These are phyloP conservation scores for Nemotelus pantherinus DNA, from an alignment of 2,888 invertebrate genomes.

Conservation along the genomic window DNA sequence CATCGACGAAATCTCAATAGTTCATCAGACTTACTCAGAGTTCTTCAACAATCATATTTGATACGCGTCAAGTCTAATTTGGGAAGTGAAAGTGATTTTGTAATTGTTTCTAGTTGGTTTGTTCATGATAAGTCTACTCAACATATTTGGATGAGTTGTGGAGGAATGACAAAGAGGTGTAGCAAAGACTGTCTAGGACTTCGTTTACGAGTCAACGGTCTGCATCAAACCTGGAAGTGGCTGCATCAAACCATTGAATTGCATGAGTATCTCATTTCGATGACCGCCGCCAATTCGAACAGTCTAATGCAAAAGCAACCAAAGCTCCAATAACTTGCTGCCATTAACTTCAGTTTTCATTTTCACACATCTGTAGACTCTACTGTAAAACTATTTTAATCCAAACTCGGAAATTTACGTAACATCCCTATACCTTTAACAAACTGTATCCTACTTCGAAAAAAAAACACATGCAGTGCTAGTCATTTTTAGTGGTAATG, in stretches of 20 bases:
- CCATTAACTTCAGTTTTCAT: neutral
- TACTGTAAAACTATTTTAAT: no score
- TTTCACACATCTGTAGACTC: no score
- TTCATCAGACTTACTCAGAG: no score
- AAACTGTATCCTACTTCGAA: no score
- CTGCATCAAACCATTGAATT: slow-evolving; percentile 88
- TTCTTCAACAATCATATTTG: no score
- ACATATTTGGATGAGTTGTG: slow-evolving; percentile 55
- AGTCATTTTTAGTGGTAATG: slow-evolving; percentile 14
- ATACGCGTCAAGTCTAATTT: no score
- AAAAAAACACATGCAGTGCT: neutral
- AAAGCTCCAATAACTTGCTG: slow-evolving; percentile 3
- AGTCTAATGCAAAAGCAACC: slow-evolving; percentile 28
- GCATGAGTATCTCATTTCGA: slow-evolving; percentile 86
- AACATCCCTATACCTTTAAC: no score
- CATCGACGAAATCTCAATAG: no score
- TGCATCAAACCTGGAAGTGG: slow-evolving; percentile 96
- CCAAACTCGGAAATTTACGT: no score
- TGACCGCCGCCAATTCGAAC: slow-evolving; percentile 79
- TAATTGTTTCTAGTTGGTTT: slow-evolving; percentile 4
- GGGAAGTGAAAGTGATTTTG: slow-evolving; percentile 20
- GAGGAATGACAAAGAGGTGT: slow-evolving; percentile 65
- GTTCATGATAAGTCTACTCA: slow-evolving; percentile 29
- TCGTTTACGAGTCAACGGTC: slow-evolving; percentile 86
- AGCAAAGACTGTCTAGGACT: slow-evolving; percentile 76